These are phyloP conservation scores for Calephelis perditalis DNA, from an alignment of 2,888 invertebrate species.

Conservation along the genomic window DNA sequence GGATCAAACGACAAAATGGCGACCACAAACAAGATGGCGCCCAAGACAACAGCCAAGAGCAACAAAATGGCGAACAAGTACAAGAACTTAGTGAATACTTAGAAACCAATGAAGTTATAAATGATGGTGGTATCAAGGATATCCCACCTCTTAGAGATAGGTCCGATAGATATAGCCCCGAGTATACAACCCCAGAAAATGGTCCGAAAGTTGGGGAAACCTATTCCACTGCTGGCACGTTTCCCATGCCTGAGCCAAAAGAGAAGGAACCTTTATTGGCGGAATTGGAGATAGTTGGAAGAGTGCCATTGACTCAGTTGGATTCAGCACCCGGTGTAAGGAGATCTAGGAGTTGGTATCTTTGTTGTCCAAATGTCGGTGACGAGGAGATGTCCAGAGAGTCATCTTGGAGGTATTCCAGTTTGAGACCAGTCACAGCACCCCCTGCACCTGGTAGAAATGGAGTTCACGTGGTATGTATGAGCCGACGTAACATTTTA, in stretches of 20 bases:
- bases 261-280: slow-evolving; percentile 65
- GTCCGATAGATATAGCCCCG: slow-evolving; percentile 44
- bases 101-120: slow-evolving; percentile 51
- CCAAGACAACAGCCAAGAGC: slow-evolving; percentile 24
- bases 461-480: slow-evolving; percentile 44
- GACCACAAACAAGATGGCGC: slow-evolving; percentile 30
- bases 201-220: slow-evolving; percentile 53
- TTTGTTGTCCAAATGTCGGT: slow-evolving; percentile 73
- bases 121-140: slow-evolving; percentile 54
- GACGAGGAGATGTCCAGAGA: slow-evolving; percentile 63
- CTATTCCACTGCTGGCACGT: slow-evolving; percentile 69
- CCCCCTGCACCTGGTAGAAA: slow-evolving; percentile 55
- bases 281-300: slow-evolving; percentile 59
- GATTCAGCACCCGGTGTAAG: slow-evolving; percentile 59
- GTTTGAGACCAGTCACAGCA: slow-evolving; percentile 60
- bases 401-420: slow-evolving; percentile 66
- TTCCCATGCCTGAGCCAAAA: slow-evolving; percentile 68
- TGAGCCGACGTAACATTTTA: no score
- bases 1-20: slow-evolving; percentile 62
- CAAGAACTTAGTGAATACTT: slow-evolving; percentile 71
- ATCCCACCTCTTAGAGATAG: slow-evolving; percentile 54
- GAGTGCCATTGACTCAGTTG: slow-evolving; percentile 57
- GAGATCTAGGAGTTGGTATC: slow-evolving; percentile 79
- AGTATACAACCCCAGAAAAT: slow-evolving; percentile 53
- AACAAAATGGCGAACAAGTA: slow-evolving; percentile 44